A percentile compares a stretch with the other conserved stretches of the same genome.
These are phyloP conservation scores for Galago senegalensis DNA, from an alignment of 2,797 vertebrate species.

Conservation along the genomic window DNA sequence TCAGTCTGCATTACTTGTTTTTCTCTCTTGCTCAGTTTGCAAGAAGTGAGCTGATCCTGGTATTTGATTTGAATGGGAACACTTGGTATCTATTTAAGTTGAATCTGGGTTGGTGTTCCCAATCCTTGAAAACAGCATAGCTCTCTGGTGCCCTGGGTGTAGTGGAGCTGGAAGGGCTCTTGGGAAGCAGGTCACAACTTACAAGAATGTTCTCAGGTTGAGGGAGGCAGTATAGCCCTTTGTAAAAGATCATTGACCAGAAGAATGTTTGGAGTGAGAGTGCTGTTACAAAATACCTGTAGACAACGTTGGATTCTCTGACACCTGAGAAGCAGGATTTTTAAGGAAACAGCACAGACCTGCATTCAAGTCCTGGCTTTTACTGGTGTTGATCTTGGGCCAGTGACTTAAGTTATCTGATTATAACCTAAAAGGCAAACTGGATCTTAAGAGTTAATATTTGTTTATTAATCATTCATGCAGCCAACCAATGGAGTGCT, in stretches of 20 bases:
- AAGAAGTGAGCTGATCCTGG: constrained; percentile 3
- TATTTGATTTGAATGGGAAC: neutral
- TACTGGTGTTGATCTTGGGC: neutral
- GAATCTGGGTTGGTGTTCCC: neutral
- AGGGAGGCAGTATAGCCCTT: neutral
- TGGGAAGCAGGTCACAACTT: neutral
- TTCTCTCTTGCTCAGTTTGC: neutral
- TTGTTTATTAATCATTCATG: neutral
- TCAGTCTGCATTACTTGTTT: neutral
- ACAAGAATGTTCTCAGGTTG: neutral
- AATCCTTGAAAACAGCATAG: neutral
- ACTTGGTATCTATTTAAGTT: constrained; percentile 8
- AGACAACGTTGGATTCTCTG: neutral
- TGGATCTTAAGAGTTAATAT: neutral
- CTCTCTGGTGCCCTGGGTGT: neutral
- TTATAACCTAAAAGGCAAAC: neutral
- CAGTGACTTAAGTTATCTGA: neutral
- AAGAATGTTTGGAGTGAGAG: neutral
- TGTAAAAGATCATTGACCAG: neutral
- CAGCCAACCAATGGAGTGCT: neutral
- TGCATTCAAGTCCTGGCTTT: neutral
- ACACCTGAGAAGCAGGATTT: neutral
- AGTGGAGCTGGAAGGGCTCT: neutral
- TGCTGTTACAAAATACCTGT: neutral
- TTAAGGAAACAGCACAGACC: neutral